Evolutionary conservation across 2,113 vertebrate genomes (phyloP).

Genomic region (Thinocorus orbignyianus): DNA sequence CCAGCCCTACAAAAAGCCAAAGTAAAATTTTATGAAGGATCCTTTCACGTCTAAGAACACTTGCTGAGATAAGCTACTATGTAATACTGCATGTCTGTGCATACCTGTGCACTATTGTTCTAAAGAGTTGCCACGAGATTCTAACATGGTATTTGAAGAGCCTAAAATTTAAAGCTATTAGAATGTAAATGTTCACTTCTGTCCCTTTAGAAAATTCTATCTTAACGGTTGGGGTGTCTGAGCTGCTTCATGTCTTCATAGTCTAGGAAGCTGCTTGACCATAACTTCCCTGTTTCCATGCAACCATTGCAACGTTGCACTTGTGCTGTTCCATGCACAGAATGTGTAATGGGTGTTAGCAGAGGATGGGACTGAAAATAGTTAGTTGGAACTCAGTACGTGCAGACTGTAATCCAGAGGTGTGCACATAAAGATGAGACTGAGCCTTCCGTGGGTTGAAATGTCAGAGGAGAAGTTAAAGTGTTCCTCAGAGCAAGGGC

Average conservation of each 20-base stretch:
- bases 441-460: not conserved
- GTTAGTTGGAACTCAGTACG: not conserved
- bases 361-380: not conserved
- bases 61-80: not conserved
- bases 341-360: not conserved
- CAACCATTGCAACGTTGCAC: not conserved
- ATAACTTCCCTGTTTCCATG: not conserved
- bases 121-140: not conserved
- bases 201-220: not conserved
- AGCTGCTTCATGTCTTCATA: not conserved
- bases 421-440: not conserved
- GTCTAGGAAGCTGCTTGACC: not conserved
- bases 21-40: not conserved
- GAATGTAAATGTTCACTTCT: not conserved
- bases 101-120: not conserved
- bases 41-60: not conserved
- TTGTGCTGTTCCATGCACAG: not conserved
- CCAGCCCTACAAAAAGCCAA: too few species aligned
- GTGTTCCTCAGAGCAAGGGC: not conserved
- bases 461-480: not conserved
- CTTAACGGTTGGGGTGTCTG: not conserved
- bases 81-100: not conserved
- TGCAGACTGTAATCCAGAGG: not conserved
- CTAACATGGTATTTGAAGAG: not conserved
- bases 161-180: not conserved